phyloP scores from a whole-genome alignment of 2,797 vertebrate species.

The Tapera naevia region DNA sequence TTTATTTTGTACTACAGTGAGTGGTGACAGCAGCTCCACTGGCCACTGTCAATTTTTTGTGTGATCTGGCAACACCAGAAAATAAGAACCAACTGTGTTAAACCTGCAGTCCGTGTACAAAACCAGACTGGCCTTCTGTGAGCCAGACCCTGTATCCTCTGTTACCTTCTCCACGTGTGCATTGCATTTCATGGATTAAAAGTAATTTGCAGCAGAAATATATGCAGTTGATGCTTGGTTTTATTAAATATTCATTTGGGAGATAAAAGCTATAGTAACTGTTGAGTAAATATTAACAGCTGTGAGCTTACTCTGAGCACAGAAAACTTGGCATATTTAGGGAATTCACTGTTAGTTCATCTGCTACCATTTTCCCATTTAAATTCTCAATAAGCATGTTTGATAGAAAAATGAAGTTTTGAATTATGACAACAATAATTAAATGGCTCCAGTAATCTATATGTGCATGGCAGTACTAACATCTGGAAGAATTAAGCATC shows the following conservation, averaged over 20 bases:
- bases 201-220: background rate
- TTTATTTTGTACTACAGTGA: background rate
- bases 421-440: constrained; percentile 38
- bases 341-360: constrained; percentile 43
- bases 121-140: background rate
- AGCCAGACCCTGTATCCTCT: background rate
- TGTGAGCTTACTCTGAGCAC: constrained; percentile 30
- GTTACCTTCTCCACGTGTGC: background rate
- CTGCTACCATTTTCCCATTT: constrained; percentile 41
- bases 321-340: constrained; percentile 34
- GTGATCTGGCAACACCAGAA: background rate
- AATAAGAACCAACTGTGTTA: background rate
- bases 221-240: background rate
- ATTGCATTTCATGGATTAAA: background rate
- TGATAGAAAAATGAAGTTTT: constrained; percentile 29
- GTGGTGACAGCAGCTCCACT: background rate
- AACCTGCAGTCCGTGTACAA: background rate
- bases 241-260: constrained; percentile 35
- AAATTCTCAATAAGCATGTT: constrained; percentile 30
- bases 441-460: background rate
- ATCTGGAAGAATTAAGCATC: constrained; percentile 5
- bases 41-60: background rate
- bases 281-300: constrained; percentile 64
- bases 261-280: constrained; percentile 54
- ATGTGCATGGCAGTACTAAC: background rate